Base-by-base conservation (phyloP, 2,113 vertebrate genomes). In the Pterocles gutturalis region DNA sequence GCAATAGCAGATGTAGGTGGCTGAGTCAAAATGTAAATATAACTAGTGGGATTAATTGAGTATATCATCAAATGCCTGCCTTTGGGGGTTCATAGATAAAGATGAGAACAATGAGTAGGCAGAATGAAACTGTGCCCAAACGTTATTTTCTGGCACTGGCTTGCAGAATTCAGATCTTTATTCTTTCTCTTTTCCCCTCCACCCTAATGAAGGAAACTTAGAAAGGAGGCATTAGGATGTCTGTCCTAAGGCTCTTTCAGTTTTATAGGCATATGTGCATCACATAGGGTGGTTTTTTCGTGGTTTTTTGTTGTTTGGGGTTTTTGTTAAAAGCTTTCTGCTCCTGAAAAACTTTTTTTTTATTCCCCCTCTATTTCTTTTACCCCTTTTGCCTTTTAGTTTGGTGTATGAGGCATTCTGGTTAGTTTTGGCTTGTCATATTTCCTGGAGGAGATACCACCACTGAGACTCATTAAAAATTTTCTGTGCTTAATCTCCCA, bases 41-140 rank as follows among this genome's bases (percentile, higher is more conserved):
- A 81, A 53, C 31, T 95, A 75, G 89, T 89, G 86, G 58, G 57
- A 90, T 93, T 92, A 94, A 96, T 69, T 90, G 77, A 81, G 48
- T 48, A 15, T 81, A 13, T 84, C 79, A 92, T 94, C 76, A 86
- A 78, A 78, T 89, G 55, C 33, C 29, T 93, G 38, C 34, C 83
- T 89, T 92, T 76, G 72, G 76, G 55, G 53, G 85, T 64, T 89
- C 87, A 64, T 11, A 72, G 75, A 61, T 75, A 71, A 71, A 89
- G 55, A 60, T 55, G 79, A 82, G 60, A 67, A 22, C 31, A 20
- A 48, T 75, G 72, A 83, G 51, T 53, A 84, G 67, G 57, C 41
- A 94, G 72, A 28, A 69, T 28, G 81, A 73, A 87, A 45, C 29
- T 53, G 20, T 70, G 38, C 43, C 65, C 33, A 29, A 28, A 5